phyloP scores from a whole-genome alignment of 2,797 vertebrate genomes.

The Spinus pinus region DNA sequence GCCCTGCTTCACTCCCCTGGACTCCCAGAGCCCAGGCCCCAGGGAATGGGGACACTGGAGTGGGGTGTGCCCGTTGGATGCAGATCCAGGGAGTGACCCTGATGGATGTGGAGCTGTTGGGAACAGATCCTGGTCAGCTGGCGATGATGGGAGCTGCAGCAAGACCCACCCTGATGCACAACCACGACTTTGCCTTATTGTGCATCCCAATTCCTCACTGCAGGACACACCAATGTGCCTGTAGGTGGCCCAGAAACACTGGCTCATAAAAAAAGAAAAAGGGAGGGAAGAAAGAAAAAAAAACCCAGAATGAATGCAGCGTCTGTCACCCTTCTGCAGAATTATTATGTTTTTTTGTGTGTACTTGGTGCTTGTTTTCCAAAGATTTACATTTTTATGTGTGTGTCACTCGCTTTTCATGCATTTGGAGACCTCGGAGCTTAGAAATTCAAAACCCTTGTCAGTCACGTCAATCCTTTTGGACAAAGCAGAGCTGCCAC shows the following conservation, averaged over 20 bases:
- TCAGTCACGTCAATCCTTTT: conserved; percentile 30
- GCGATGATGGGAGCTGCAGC: not conserved
- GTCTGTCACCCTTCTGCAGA: conserved; percentile 22
- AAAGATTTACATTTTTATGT: conserved; percentile 59
- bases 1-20: not conserved
- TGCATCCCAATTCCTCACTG: not conserved
- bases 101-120: accelerated
- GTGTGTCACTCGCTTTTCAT: conserved; percentile 37
- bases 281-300: too few species aligned
- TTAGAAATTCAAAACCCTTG: conserved; percentile 56
- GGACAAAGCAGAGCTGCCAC: conserved; percentile 29
- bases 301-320: not conserved
- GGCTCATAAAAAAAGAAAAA: not conserved
- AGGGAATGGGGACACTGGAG: accelerated
- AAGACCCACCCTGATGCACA: not conserved
- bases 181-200: not conserved
- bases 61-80: accelerated
- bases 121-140: not conserved
- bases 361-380: conserved; percentile 16
- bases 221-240: conserved; percentile 7
- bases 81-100: accelerated
- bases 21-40: not conserved
- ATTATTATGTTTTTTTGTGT: not conserved
- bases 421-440: not conserved
- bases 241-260: conserved; percentile 55